Evolutionary conservation across 2,888 invertebrate genomes (phyloP), one percentile per base, ranked within the genome.

Genomic region (Anorthoa munda): DNA sequence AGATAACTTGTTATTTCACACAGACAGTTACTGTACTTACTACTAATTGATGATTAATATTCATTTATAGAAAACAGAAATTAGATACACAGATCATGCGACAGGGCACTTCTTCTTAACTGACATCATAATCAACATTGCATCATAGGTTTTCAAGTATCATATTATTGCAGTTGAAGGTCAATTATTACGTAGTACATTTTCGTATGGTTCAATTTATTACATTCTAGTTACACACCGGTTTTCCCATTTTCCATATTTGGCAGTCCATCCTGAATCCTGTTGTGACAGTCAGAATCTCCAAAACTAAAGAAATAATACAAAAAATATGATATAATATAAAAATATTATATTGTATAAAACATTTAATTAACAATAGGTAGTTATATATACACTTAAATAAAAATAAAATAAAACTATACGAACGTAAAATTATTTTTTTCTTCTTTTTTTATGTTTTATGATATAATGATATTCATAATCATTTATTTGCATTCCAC

Each of bases 111-210:
- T 60, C n/a, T 66, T 50, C 12, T 5, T 56, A 26, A 31, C n/a
- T 74, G 65, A 79, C 18, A 58, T 66, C 58, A 63, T 58, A 56
- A 68, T 61, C 50, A 48, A 48, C 17, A 66, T 77, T 72, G 75
- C 65, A 53, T 66, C 55, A 74, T 73, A 21, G 58, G 31, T 59
- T 58, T 48, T 80, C 31, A 46, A 61, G 17, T 56, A 58, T 53
- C 26, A 46, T 4, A 60, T 63, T 21, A 56, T 48, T 68, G 50
- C 50, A 55, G 17, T 18, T 45, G 31, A 50, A 58, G 45, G 50
- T 64, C 46, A 79, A 53, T 64, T 61, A 31, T n/a, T 59, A 26
- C 15, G 45, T n/a, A 26, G 26, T 21, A 48, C 17, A 63, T 31
- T 31, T 15, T 51, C 50, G 4, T 11, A n/a, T n/a, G 17, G 4